Evolutionary conservation across 2,888 invertebrate species (phyloP).

Genomic region (Noctua pronuba): DNA sequence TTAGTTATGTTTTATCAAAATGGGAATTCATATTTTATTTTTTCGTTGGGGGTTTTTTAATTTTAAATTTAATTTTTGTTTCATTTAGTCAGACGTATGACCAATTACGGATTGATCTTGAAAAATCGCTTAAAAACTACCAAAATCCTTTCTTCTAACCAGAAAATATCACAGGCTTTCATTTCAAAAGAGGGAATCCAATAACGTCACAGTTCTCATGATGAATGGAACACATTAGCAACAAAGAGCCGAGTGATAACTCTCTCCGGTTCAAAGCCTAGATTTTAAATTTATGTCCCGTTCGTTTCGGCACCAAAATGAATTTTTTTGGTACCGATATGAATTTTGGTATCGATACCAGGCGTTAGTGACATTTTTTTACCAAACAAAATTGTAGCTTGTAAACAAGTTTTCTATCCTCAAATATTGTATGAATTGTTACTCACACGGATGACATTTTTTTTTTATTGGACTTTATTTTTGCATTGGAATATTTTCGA

Average conservation of each 20-base stretch:
- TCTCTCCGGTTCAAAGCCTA: constrained; percentile 64
- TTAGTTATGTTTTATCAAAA: no score
- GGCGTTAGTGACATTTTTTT: neutral
- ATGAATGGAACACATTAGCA: constrained; percentile 84
- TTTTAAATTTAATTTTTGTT: no score
- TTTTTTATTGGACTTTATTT: neutral
- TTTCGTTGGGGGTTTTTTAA: no score
- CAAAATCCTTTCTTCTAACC: neutral
- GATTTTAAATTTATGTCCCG: constrained; percentile 64
- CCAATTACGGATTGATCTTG: neutral
- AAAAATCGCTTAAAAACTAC: neutral
- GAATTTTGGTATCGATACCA: constrained; percentile 10
- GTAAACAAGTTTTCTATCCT: neutral
- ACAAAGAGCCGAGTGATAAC: constrained; percentile 73
- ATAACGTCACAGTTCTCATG: constrained; percentile 77
- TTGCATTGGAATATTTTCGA: neutral
- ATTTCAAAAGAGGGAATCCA: constrained; percentile 77
- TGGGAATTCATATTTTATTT: no score
- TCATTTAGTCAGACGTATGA: neutral
- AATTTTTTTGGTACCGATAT: constrained; percentile 32
- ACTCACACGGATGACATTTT: neutral
- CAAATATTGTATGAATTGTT: neutral
- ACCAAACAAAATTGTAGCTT: neutral
- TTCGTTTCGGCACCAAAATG: constrained; percentile 39
- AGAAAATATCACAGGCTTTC: constrained; percentile 47